Conservation (phyloP, 2,113 vertebrate genomes). For the Oreamnos americanus region DNA sequence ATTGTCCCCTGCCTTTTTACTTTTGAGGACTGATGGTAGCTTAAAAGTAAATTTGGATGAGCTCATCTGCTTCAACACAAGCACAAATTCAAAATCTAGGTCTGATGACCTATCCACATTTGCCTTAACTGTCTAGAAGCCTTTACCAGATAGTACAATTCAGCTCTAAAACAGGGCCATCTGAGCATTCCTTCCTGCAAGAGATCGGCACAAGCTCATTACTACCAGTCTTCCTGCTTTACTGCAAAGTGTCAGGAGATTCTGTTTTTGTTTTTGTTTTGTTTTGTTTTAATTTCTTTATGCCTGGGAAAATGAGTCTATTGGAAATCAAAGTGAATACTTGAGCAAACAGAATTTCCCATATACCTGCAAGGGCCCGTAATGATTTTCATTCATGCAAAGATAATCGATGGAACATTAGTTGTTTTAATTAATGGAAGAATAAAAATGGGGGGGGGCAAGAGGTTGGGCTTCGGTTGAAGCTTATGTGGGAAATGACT, state of each 20-base stretch:
- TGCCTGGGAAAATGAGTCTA: constrained; percentile 66
- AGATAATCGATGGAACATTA: constrained; percentile 73
- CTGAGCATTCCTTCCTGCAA: constrained; percentile 32
- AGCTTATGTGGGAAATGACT: constrained; percentile 43
- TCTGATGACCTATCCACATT: constrained; percentile 58
- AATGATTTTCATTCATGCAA: constrained; percentile 67
- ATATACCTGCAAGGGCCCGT: constrained; percentile 64
- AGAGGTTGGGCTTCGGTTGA: constrained; percentile 36
- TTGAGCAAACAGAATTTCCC: constrained; percentile 74
- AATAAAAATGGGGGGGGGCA: constrained; percentile 59
- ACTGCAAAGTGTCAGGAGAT: constrained; percentile 57
- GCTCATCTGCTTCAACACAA: constrained; percentile 62
- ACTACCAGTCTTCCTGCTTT: constrained; percentile 39
- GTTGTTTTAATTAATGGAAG: constrained; percentile 70
- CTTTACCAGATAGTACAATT: constrained; percentile 47
- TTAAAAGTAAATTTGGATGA: constrained; percentile 71
- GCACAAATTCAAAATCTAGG: constrained; percentile 53
- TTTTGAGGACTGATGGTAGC: constrained; percentile 60
- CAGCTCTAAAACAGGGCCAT: constrained; percentile 25
- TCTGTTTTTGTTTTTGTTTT: constrained; percentile 58
- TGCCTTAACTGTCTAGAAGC: constrained; percentile 43
- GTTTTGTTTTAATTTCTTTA: constrained; percentile 66
- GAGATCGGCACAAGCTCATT: constrained; percentile 10
- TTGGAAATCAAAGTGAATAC: constrained; percentile 75
- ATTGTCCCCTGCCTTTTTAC: constrained; percentile 66